Evolutionary conservation across 2,113 vertebrate species (phyloP), one percentile per base, ranked within the genome.

Genomic region (Sebastes fasciatus): DNA sequence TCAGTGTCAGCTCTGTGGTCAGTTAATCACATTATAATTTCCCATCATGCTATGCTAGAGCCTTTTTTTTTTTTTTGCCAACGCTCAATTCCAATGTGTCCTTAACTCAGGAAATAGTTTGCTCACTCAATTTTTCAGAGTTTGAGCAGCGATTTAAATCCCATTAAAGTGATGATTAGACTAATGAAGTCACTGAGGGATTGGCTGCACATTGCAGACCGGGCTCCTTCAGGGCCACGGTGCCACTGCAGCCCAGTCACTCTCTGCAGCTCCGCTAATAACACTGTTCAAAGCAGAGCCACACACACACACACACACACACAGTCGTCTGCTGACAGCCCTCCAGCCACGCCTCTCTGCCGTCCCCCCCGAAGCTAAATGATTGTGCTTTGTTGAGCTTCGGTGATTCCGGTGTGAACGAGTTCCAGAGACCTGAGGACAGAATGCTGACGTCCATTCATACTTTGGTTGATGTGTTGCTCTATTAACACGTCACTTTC

Each of bases 121-220:
- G 84, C 83, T 84, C 77, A 68, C 80, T 88, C 69, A 67, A 79
- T 93, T 92, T 91, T 88, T 84, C 85, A 86, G 87, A 82, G 86
- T 85, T 85, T 80, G 80, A 91, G 74, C 72, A 89, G 88, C 68
- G 71, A 93, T 93, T 92, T 90, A 91, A 92, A 93, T 86, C 80
- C 82, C 87, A 91, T 93, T 90, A 92, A 89, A 77, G 77, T 84
- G 84, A 85, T 92, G 77, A 93, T 93, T 82, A 89, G 88, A 71
- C 84, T 93, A 92, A 94, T 92, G 83, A 88, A 88, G 91, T 87
- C 85, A 80, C 81, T 69, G 65, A 86, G 82, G 86, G 79, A 76
- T 84, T 62, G 89, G 84, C 58, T 74, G 72, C 64, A 68, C 45
- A 21, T 8, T 73, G 80, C 72, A 67, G 46, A 45, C 34, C 10